Base-by-base conservation (phyloP, 2,797 vertebrate genomes). In the Spinibarbus caldwelli region DNA sequence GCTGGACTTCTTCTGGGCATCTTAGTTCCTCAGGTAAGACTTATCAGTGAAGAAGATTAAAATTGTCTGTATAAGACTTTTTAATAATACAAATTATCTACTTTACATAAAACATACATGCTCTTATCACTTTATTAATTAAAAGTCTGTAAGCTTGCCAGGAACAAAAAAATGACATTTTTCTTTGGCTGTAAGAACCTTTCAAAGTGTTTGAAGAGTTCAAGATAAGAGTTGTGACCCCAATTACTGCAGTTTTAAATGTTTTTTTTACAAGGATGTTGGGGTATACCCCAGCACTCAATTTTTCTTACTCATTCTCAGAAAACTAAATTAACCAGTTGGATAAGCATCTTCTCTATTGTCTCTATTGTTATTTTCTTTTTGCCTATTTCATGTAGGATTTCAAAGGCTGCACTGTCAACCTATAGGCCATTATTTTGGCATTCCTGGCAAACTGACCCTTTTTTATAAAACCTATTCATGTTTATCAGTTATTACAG, bases 11-110 rank as follows among this genome's bases (percentile, higher is more conserved):
- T 99, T 82, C 92, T 99, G 0, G 97, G 97, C n/a, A 97, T 99
- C 87, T 88, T 99, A 57, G 88, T 99, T 2, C 98, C 98, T 73
- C 98, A 99, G 98, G 98, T 99, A 90, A 92, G 93, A 78, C 8
- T 26, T 52, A 59, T 59, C 23, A 31, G 78, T 12, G 17, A 34
- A 76, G 6, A 54, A 38, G 31, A 36, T 57, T 38, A 1, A 62
- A n/a, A 64, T 45, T 29, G 19, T 12, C 19, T 8, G 19, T 26
- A 29, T 12, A 68, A 47, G 14, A 72, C 34, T 29, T 15, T 68
- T 49, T 49, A 52, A n/a, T 73, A 8, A 11, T 73, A 14, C 38
- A 82, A 49, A 45, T 6, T 0, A 26, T 52, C 21, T 49, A 29
- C 9, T 68, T 68, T 52, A 21, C 5, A 31, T 45, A 64, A 78